Conservation (phyloP, 2,113 vertebrate species). For the Hyperopisus bebe region DNA sequence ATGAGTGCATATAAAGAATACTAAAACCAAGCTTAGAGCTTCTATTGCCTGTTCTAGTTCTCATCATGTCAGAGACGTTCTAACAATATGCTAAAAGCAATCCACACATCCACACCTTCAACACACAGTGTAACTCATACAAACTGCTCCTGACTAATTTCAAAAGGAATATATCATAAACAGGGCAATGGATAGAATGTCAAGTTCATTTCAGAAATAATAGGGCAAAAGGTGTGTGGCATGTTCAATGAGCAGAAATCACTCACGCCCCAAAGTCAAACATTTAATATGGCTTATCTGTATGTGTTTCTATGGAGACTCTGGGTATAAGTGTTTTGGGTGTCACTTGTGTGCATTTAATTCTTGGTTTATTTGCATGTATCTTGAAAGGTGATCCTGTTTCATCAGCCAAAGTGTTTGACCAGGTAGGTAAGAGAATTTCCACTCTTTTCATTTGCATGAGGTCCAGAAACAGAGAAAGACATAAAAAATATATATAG, state of each 20-base stretch:
- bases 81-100: not conserved
- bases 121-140: not conserved
- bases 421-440: not conserved
- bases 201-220: conserved; percentile 28
- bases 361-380: not conserved
- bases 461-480: not conserved
- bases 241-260: conserved; percentile 9
- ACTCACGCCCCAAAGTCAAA: conserved; percentile 53
- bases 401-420: not conserved
- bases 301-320: not conserved
- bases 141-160: not conserved
- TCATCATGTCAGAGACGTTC: not conserved
- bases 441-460: not conserved
- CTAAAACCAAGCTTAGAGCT: not conserved
- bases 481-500: not conserved
- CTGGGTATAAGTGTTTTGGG: not conserved
- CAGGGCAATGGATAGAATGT: not conserved
- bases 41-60: not conserved
- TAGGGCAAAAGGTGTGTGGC: conserved; percentile 7
- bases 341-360: not conserved
- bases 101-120: not conserved
- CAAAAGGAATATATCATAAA: not conserved
- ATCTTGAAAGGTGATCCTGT: not conserved
- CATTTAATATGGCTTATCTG: conserved; percentile 29
- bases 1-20: not conserved